Conservation (phyloP, 2,888 invertebrate species). For the Adineta ricciae region DNA sequence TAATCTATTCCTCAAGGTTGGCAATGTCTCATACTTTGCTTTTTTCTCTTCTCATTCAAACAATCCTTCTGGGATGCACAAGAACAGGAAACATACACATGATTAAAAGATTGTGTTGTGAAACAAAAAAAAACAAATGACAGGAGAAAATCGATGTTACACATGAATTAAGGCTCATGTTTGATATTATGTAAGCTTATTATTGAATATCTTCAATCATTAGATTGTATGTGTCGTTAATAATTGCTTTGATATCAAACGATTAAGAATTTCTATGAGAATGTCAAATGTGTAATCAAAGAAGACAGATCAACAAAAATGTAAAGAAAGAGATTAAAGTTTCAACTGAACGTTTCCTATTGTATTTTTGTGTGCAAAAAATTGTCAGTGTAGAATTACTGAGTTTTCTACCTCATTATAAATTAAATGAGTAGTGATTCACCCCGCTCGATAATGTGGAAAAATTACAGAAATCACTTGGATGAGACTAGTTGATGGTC, state of each 20-base stretch:
- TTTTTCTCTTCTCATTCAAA: neutral
- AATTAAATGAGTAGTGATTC: no score
- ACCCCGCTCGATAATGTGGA: no score
- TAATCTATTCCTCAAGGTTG: neutral
- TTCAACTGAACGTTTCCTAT: no score
- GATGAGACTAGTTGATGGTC: no score
- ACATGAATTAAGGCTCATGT: neutral
- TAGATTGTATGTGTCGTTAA: neutral
- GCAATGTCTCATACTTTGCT: neutral
- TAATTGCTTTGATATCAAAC: neutral
- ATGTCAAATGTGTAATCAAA: conserved; percentile 7
- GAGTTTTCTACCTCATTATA: no score
- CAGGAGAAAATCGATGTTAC: neutral
- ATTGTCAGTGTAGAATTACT: no score
- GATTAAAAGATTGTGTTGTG: neutral
- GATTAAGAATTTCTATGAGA: neutral
- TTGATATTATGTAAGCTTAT: neutral
- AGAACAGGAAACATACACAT: neutral
- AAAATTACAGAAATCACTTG: no score
- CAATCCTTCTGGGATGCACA: neutral
- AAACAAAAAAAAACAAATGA: no score
- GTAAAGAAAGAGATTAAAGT: neutral
- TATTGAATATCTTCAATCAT: neutral
- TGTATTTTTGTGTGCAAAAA: no score
- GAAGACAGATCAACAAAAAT: neutral